phyloP scores from a whole-genome alignment of 2,888 invertebrate species.

The Ctena decussata region DNA sequence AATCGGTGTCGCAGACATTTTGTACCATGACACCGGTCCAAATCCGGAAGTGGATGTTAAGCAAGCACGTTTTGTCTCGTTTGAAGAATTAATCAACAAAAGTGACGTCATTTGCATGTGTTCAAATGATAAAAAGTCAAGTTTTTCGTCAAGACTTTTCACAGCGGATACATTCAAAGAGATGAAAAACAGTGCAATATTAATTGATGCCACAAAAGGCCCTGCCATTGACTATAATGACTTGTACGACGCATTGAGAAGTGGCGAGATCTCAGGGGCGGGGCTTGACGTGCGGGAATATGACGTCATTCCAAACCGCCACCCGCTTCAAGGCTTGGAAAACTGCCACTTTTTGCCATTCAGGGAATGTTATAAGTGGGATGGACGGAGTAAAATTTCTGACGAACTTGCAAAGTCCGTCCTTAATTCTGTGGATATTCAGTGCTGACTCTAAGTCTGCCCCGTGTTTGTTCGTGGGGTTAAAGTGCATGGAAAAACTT shows the following conservation, averaged over 20 bases:
- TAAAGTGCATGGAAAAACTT: no score
- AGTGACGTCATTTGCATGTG: slow-evolving; percentile 96
- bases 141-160: slow-evolving; percentile 89
- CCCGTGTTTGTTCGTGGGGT: no score
- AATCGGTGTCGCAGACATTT: slow-evolving; percentile 91
- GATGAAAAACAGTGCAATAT: slow-evolving; percentile 95
- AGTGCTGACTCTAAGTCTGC: no score
- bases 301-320: slow-evolving; percentile 91
- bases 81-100: slow-evolving; percentile 91
- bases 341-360: slow-evolving; percentile 94
- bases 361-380: slow-evolving; percentile 68
- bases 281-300: slow-evolving; percentile 95
- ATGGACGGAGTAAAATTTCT: slow-evolving; percentile 60
- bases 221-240: slow-evolving; percentile 91
- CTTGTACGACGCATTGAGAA: slow-evolving; percentile 91
- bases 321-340: slow-evolving; percentile 91
- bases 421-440: slow-evolving; percentile 6
- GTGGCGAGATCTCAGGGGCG: slow-evolving; percentile 92
- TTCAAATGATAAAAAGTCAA: slow-evolving; percentile 92
- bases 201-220: slow-evolving; percentile 94
- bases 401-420: slow-evolving; percentile 50
- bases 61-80: slow-evolving; percentile 90
- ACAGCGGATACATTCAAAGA: slow-evolving; percentile 92
- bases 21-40: slow-evolving; percentile 91
- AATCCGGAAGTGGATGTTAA: slow-evolving; percentile 87